A percentile compares a stretch with the other conserved stretches of the same genome.
These are phyloP conservation scores for Dromiciops gliroides DNA, from an alignment of 2,113 vertebrate genomes.

Conservation along the genomic window DNA sequence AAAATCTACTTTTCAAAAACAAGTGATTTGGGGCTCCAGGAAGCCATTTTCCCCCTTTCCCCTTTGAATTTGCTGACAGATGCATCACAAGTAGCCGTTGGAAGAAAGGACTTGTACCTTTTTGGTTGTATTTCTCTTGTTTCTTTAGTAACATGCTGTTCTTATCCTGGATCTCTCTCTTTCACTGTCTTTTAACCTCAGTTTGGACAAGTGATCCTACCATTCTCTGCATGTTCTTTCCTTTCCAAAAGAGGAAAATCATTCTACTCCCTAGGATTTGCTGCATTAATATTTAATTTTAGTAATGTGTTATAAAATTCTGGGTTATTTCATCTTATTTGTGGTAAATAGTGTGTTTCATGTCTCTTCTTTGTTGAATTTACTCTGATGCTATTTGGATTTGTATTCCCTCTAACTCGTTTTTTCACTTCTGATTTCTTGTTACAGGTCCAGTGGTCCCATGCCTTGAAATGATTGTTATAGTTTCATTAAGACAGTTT, in stretches of 20 bases:
- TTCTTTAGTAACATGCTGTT: too few species aligned
- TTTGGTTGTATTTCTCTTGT: slow-evolving; percentile 21
- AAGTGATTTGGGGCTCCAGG: slow-evolving; percentile 10
- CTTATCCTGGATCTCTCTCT: background rate
- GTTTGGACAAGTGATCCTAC: slow-evolving; percentile 16
- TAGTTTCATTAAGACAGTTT: background rate
- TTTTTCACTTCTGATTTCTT: background rate
- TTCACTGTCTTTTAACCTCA: slow-evolving; percentile 30
- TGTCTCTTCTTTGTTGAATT: background rate
- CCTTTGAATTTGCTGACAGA: background rate
- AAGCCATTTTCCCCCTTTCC: background rate
- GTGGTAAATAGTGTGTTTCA: background rate
- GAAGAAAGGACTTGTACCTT: slow-evolving; percentile 13
- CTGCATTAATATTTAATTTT: slow-evolving; percentile 64
- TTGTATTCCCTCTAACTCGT: background rate
- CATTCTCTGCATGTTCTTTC: slow-evolving; percentile 28
- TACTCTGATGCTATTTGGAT: background rate
- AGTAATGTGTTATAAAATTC: slow-evolving; percentile 49
- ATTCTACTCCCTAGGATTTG: slow-evolving; percentile 44
- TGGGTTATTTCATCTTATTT: background rate
- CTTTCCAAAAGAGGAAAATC: slow-evolving; percentile 13
- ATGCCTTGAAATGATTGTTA: background rate
- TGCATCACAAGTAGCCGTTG: background rate
- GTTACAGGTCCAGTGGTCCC: background rate
- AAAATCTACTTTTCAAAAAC: background rate